Evolutionary conservation across 2,113 vertebrate genomes (phyloP).

Genomic region (Meles meles): DNA sequence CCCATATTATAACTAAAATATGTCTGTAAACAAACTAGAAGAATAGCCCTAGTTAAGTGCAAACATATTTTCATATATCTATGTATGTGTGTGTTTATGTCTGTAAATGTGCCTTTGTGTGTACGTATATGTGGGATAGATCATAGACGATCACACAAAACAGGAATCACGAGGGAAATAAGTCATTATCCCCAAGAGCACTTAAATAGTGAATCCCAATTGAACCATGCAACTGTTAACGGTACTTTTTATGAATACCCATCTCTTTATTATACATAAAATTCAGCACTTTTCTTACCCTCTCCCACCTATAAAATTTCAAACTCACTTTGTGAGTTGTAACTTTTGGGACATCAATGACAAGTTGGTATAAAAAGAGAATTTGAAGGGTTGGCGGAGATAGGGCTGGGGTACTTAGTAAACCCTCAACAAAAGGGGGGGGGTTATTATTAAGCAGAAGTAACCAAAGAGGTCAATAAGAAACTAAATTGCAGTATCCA

Average conservation of each 20-base stretch:
- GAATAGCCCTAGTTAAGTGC: neutral
- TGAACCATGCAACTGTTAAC: neutral
- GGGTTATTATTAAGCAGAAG: neutral
- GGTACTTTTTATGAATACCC: neutral
- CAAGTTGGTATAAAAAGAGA: neutral
- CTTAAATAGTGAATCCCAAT: neutral
- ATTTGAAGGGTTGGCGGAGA: neutral
- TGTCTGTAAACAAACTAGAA: neutral
- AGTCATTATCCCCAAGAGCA: neutral
- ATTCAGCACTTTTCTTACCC: neutral
- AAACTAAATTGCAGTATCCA: neutral
- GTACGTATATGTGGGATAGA: neutral
- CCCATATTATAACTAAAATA: slow-evolving; percentile 11
- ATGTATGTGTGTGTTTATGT: neutral
- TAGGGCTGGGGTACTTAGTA: neutral
- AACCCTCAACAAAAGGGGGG: neutral
- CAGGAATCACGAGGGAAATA: neutral
- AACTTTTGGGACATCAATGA: neutral
- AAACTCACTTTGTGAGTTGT: slow-evolving; percentile 4
- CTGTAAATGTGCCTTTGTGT: neutral
- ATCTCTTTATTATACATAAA: neutral
- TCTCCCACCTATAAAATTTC: neutral
- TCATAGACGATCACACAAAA: neutral
- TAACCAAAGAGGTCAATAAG: neutral
- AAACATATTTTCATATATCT: slow-evolving; percentile 6